Conservation (phyloP, 2,113 vertebrate species). For the human (Homo sapiens) region GRCh38 chr17:12830001-12830500, state of each 20-base stretch:
- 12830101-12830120: neutral
- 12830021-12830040: neutral
- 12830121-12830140: neutral
- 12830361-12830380: neutral
- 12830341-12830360: neutral
- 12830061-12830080: conserved; percentile 16
- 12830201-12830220: neutral
- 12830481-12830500: neutral
- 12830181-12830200: neutral
- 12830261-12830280: neutral
- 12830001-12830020: neutral
- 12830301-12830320: neutral
- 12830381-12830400: neutral
- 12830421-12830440: neutral
- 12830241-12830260: neutral
- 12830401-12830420: accelerated
- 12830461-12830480: neutral
- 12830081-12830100: neutral
- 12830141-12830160: neutral
- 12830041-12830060: conserved; percentile 39
- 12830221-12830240: neutral
- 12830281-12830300: too few relatives aligned
- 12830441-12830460: neutral
- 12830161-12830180: neutral
- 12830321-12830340: neutral